Conservation (phyloP, 53 echinoderm and acorn worm genomes). For the Arbacia lixula region DNA sequence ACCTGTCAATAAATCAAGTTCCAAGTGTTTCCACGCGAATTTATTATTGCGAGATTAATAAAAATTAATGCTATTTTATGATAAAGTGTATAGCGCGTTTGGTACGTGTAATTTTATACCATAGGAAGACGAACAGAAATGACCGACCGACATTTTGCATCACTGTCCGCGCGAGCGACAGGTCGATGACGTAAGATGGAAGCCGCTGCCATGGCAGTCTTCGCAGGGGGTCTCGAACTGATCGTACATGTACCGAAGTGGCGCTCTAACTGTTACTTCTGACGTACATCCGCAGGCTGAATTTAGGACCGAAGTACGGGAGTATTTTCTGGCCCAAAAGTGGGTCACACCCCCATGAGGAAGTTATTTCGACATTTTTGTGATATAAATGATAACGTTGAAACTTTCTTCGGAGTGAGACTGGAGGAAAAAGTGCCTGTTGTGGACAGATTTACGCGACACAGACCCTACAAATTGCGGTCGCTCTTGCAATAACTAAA, state of each 20-base stretch:
- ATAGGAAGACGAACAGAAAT: too few relatives aligned
- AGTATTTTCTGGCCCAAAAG: conserved; percentile 6
- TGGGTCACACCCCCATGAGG: conserved; percentile 34
- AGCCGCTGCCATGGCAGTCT: conserved; percentile 94
- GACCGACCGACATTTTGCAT: conserved; percentile 17
- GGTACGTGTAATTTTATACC: too few relatives aligned
- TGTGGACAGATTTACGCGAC: too few relatives aligned
- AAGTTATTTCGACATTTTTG: conserved; percentile 35
- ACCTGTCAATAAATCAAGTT: too few relatives aligned
- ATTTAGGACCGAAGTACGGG: conserved; percentile 54
- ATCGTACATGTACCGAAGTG: conserved; percentile 62
- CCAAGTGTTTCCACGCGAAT: too few relatives aligned
- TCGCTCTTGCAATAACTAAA: not conserved
- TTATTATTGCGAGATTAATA: too few relatives aligned
- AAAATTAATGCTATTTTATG: too few relatives aligned
- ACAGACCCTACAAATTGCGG: too few relatives aligned
- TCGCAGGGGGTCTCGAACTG: conserved; percentile 90
- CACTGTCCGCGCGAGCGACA: not conserved
- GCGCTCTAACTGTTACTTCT: conserved; percentile 48
- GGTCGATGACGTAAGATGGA: conserved; percentile 85
- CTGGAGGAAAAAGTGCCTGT: too few relatives aligned
- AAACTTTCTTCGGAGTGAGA: too few relatives aligned
- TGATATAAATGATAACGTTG: too few relatives aligned
- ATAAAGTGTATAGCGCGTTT: too few relatives aligned
- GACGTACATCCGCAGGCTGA: conserved; percentile 60